A percentile compares a stretch with the other conserved stretches of the same genome.
Evolutionary conservation across 2,113 vertebrate species (phyloP).

Genomic region (Columba livia): DNA sequence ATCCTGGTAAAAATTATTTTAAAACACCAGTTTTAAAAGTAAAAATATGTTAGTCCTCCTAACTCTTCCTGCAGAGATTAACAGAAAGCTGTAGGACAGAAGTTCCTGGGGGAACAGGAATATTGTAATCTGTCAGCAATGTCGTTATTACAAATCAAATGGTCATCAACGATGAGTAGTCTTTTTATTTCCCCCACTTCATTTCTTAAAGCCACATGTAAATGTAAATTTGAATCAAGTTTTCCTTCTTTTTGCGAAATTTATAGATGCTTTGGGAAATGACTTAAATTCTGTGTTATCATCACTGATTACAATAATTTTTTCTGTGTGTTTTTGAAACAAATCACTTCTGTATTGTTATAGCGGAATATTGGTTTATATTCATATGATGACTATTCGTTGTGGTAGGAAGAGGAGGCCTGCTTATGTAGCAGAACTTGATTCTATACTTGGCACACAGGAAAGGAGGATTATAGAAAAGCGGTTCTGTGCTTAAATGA

Average conservation of each 20-base stretch:
- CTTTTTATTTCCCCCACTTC: background rate
- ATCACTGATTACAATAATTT: background rate
- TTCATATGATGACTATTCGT: background rate
- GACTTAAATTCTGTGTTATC: background rate
- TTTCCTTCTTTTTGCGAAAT: background rate
- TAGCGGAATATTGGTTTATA: background rate
- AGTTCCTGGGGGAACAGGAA: background rate
- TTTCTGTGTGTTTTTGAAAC: background rate
- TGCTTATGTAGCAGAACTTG: background rate
- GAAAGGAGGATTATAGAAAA: background rate
- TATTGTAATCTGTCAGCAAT: background rate
- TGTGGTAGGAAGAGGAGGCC: background rate
- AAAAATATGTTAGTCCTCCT: background rate
- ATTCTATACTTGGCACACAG: background rate
- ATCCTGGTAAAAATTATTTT: background rate
- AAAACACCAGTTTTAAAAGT: background rate
- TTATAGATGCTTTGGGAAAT: background rate
- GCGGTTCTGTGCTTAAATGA: background rate
- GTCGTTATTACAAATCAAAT: background rate
- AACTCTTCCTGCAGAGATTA: background rate
- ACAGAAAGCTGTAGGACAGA: background rate
- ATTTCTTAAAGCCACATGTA: background rate
- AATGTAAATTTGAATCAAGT: background rate
- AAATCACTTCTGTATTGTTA: background rate
- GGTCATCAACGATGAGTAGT: background rate